Percentiles rank a stretch among this genome's conserved stretches.
Conservation (phyloP, 1,140 invertebrate genomes). For the Heliconius melpomene region DNA sequence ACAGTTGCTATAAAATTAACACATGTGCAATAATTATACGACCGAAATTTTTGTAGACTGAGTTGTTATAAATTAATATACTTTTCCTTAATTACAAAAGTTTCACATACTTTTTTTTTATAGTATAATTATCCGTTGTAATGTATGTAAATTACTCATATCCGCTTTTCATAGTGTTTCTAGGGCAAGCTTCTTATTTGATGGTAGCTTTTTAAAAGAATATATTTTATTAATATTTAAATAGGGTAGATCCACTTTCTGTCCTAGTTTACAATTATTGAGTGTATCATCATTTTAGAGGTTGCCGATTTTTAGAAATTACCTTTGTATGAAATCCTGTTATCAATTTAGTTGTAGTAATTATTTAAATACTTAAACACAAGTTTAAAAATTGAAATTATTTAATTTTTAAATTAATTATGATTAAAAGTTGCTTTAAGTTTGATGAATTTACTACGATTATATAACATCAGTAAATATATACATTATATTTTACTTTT, state of each 20-base stretch:
- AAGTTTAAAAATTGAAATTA: no score
- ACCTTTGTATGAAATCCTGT: no score
- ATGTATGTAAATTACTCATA: neutral
- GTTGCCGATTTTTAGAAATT: no score
- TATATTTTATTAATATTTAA: neutral
- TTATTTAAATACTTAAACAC: no score
- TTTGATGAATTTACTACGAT: no score
- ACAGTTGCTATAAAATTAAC: conserved; percentile 34
- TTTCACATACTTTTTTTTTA: neutral
- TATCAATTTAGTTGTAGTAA: no score
- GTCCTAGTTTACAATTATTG: no score
- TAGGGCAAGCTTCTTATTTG: conserved; percentile 5
- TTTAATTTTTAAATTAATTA: no score
- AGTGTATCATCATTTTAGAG: no score
- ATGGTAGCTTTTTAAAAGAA: neutral
- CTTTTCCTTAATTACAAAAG: conserved; percentile 23
- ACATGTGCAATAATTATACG: conserved; percentile 30
- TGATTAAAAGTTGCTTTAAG: no score
- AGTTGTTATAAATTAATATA: conserved; percentile 19
- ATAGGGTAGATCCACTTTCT: neutral
- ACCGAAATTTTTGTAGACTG: conserved; percentile 24
- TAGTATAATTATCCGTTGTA: neutral
- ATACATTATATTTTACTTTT: no score
- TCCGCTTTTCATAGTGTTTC: neutral
- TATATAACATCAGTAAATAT: no score